Evolutionary conservation across 92 coral and sea anemone species (phyloP), one percentile per base, ranked within the genome.

Genomic region (Pocillopora grandis): DNA sequence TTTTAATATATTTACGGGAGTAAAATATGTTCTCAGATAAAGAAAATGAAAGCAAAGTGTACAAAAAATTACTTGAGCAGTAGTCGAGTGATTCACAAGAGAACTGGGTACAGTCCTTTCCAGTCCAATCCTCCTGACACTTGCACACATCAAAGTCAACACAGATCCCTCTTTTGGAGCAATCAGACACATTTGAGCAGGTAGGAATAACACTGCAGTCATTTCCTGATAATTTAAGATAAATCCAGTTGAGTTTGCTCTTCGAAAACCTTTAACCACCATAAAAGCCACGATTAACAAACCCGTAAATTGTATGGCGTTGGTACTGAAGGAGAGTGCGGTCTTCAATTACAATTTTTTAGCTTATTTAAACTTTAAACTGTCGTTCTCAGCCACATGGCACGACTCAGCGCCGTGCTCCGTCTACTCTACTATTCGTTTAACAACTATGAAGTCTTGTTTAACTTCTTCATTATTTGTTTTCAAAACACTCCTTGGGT

Each of bases 71-170:
- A 92, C 95, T 93, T 35, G 95, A 92, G 73, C 93, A 92, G 65
- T 72, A 64, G 77, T 89, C 95, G 57, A 92, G 91, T 52, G 84
- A 74, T 66, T 60, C 81, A 70, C 96, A 92, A 5, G 96, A 92
- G 77, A 78, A 67, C 62, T 90, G 83, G 48, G 87, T 74, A 66
- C 97, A 93, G 42, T 90, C 80, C 12, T 78, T 66, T 35, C 97
- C 97, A 61, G 87, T 93, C 94, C 94, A 93, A 20, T 85, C 90
- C 69, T 69, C 63, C 80, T 88, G 19, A 64, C 97, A 93, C 66
- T 93, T 88, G 60, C 97, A 93, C 7, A 87, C 87, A 65, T 93
- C 94, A 75, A 55, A 81, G 69, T 93, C 82, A n/a, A 93, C 84
- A 62, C 97, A 93, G 68, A 72, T 60, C 12, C 97, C 97, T 35